phyloP scores from a whole-genome alignment of 2,888 invertebrate genomes.

The Catocala sponsa region DNA sequence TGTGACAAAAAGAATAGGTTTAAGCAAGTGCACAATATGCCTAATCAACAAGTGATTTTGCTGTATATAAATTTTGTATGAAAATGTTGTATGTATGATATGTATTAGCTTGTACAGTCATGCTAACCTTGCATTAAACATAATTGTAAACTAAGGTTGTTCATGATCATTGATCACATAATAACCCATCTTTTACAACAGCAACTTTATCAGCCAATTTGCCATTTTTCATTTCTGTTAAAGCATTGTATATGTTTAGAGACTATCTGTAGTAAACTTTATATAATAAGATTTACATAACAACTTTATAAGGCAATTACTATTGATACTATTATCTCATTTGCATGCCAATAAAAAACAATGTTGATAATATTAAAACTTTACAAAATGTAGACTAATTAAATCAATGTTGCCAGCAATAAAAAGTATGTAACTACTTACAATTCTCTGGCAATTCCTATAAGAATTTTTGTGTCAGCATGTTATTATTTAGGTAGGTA shows the following conservation, averaged over 20 bases:
- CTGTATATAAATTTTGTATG: constrained; percentile 4
- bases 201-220: too few relatives aligned
- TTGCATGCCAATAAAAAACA: constrained; percentile 22
- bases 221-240: too few relatives aligned
- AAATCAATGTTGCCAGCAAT: constrained; percentile 61
- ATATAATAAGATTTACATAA: constrained; percentile 25
- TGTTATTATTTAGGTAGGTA: constrained; percentile 44
- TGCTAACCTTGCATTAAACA: constrained; percentile 31
- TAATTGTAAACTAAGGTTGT: constrained; percentile 19
- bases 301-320: constrained; percentile 14
- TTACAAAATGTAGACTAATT: constrained; percentile 27
- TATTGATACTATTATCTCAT: constrained; percentile 18
- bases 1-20: neutral
- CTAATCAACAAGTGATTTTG: constrained; percentile 32
- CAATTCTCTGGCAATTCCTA: constrained; percentile 62
- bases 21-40: neutral
- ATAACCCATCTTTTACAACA: too few relatives aligned
- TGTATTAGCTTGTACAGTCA: constrained; percentile 4
- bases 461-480: constrained; percentile 54
- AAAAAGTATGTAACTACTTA: constrained; percentile 24
- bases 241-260: too few relatives aligned
- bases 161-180: neutral
- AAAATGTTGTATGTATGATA: neutral
- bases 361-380: constrained; percentile 8
- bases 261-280: neutral